Evolutionary conservation across 1,140 invertebrate species (phyloP).

Genomic region (Monochamus saltuarius): DNA sequence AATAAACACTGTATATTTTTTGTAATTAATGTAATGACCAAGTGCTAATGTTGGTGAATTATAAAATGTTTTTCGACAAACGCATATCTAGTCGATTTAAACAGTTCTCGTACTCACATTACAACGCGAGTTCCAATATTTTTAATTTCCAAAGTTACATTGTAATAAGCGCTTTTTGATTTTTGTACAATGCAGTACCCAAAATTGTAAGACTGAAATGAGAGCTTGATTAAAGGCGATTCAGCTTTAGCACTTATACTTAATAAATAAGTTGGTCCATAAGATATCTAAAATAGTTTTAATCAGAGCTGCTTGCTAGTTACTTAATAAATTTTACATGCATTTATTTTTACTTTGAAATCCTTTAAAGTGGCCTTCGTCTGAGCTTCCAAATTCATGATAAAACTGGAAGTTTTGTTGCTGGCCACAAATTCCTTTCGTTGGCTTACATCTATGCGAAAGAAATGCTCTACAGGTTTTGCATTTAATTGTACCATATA

Average conservation of each 20-base stretch:
- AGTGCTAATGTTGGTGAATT: too few species aligned
- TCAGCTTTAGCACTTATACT: conserved; percentile 43
- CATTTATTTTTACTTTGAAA: conserved; percentile 9
- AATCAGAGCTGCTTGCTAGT: too few species aligned
- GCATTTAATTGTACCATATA: conserved; percentile 48
- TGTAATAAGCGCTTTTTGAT: conserved; percentile 36
- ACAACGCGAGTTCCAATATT: conserved; percentile 46
- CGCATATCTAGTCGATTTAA: too few species aligned
- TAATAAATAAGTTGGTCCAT: conserved; percentile 51
- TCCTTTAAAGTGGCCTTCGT: neutral
- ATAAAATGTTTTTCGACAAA: too few species aligned
- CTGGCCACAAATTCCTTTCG: conserved; percentile 39
- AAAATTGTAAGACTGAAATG: conserved; percentile 51
- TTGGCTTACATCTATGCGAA: conserved; percentile 33
- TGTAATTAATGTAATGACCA: too few species aligned
- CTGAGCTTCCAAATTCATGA: neutral
- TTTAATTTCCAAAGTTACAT: conserved; percentile 41
- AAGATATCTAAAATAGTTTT: conserved; percentile 45
- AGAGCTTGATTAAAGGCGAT: conserved; percentile 46
- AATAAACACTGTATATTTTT: too few species aligned
- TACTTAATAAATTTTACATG: neutral
- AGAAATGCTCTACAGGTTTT: conserved; percentile 31
- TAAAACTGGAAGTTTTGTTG: conserved; percentile 18
- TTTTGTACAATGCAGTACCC: conserved; percentile 52
- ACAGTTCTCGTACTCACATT: conserved; percentile 40